Conservation (phyloP, 2,888 invertebrate genomes). For the Meghimatium bilineatum region DNA sequence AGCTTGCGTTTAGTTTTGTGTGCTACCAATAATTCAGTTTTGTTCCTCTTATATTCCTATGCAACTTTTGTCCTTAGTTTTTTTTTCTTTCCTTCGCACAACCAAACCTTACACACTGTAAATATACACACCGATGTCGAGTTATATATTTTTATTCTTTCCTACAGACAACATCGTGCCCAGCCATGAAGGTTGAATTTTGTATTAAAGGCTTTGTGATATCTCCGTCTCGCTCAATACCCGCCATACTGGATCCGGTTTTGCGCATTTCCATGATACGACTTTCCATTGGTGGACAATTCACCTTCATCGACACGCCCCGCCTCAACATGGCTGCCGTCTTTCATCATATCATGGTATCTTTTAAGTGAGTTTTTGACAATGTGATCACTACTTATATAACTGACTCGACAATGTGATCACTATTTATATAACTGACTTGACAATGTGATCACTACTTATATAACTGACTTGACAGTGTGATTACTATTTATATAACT, state of each 20-base stretch:
- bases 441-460: too few species aligned
- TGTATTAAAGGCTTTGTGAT: slow-evolving; percentile 34
- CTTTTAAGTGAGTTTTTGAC: slow-evolving; percentile 14
- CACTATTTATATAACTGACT: too few species aligned
- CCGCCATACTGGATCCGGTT: slow-evolving; percentile 31
- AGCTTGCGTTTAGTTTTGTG: too few species aligned
- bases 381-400: too few species aligned
- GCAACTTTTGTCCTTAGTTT: background rate
- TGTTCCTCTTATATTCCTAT: background rate
- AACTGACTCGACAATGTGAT: too few species aligned
- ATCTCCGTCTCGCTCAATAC: slow-evolving; percentile 38
- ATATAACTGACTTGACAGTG: too few species aligned
- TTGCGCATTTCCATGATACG: slow-evolving; percentile 33
- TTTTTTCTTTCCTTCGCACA: background rate
- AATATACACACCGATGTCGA: background rate
- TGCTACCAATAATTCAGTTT: too few species aligned
- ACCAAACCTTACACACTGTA: background rate
- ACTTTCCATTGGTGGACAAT: slow-evolving; percentile 33
- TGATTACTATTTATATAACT: too few species aligned
- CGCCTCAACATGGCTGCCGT: slow-evolving; percentile 40
- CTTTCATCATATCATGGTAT: slow-evolving; percentile 18
- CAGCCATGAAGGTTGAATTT: slow-evolving; percentile 35
- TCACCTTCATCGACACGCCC: slow-evolving; percentile 41
- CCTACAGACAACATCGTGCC: slow-evolving; percentile 25
- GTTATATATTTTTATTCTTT: background rate